Evolutionary conservation across 2,797 vertebrate species (phyloP).

Genomic region (Cichlasoma orientale): DNA sequence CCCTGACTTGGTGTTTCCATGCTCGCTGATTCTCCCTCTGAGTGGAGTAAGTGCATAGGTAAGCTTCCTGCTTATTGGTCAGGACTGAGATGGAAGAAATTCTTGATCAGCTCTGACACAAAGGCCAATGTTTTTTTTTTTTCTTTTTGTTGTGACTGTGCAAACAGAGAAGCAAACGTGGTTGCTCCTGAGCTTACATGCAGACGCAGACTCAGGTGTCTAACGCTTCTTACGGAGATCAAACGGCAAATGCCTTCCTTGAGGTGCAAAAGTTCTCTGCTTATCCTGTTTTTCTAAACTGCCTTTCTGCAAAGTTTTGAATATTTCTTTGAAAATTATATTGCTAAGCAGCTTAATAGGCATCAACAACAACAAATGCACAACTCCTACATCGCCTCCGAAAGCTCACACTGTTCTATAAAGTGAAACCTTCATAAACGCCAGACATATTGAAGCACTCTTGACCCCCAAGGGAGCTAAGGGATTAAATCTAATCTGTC

Average conservation of each 20-base stretch:
- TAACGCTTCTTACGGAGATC: slow-evolving; percentile 34
- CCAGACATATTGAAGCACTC: slow-evolving; percentile 8
- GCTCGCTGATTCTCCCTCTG: slow-evolving; percentile 61
- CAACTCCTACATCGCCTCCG: slow-evolving; percentile 18
- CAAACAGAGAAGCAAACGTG: slow-evolving; percentile 26
- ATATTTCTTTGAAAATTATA: slow-evolving; percentile 42
- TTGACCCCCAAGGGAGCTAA: slow-evolving; percentile 42
- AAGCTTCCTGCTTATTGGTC: slow-evolving; percentile 70
- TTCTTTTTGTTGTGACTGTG: slow-evolving; percentile 3
- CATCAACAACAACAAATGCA: slow-evolving; percentile 43
- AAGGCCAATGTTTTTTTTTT: slow-evolving; percentile 46
- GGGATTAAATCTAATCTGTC: slow-evolving; percentile 48
- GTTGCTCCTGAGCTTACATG: neutral
- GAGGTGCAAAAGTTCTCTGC: slow-evolving; percentile 40
- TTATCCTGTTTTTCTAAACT: slow-evolving; percentile 48
- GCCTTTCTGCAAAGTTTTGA: slow-evolving; percentile 34
- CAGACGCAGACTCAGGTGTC: slow-evolving; percentile 20
- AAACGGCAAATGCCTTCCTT: slow-evolving; percentile 43
- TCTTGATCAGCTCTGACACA: slow-evolving; percentile 65
- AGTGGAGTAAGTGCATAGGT: slow-evolving; percentile 77
- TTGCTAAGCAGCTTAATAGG: slow-evolving; percentile 50
- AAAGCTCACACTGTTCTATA: slow-evolving; percentile 5
- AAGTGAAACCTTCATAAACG: slow-evolving; percentile 7
- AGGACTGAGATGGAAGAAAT: slow-evolving; percentile 73
- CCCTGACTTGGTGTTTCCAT: slow-evolving; percentile 70